A percentile compares a stretch with the other conserved stretches of the same genome.
These are phyloP conservation scores for Chelon labrosus DNA, from an alignment of 2,797 vertebrate genomes.

Conservation along the genomic window DNA sequence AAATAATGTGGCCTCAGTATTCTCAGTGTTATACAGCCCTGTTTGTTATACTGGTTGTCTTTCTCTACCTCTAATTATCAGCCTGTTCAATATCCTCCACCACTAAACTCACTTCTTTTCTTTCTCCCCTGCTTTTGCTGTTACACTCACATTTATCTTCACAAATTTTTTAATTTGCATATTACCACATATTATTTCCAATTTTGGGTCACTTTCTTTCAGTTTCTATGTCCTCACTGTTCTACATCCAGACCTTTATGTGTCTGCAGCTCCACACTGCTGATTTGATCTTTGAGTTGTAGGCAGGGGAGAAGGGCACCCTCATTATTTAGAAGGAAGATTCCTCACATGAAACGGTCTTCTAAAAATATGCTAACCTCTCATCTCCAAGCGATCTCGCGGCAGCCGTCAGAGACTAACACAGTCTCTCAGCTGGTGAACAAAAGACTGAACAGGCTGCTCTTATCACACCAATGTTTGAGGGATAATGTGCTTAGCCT, in stretches of 20 bases:
- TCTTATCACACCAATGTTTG: slow-evolving; percentile 48
- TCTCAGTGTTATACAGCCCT: not conserved
- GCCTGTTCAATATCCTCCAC: not conserved
- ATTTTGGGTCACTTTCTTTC: slow-evolving; percentile 19
- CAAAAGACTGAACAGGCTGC: slow-evolving; percentile 52
- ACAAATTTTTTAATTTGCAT: slow-evolving; percentile 18
- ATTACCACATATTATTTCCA: slow-evolving; percentile 12
- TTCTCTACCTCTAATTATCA: slow-evolving; percentile 7
- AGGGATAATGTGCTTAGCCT: slow-evolving; percentile 59
- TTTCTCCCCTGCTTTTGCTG: slow-evolving; percentile 2
- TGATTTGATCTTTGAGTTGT: slow-evolving; percentile 70
- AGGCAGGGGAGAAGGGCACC: slow-evolving; percentile 54
- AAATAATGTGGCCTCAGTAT: slow-evolving; percentile 9
- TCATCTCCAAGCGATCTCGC: slow-evolving; percentile 69
- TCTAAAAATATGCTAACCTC: slow-evolving; percentile 77
- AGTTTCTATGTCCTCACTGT: slow-evolving; percentile 21
- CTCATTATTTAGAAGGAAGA: slow-evolving; percentile 75
- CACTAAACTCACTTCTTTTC: not conserved
- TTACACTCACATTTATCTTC: slow-evolving; percentile 16
- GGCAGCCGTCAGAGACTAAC: slow-evolving; percentile 57
- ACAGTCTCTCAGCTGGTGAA: slow-evolving; percentile 56
- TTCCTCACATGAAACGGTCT: slow-evolving; percentile 62
- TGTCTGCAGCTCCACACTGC: slow-evolving; percentile 37
- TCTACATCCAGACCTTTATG: slow-evolving; percentile 56
- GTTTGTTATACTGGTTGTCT: slow-evolving; percentile 5